A percentile compares a stretch with the other conserved stretches of the same genome.
Evolutionary conservation across 2,797 vertebrate species (phyloP).

Genomic region (Ambastaia sidthimunki): DNA sequence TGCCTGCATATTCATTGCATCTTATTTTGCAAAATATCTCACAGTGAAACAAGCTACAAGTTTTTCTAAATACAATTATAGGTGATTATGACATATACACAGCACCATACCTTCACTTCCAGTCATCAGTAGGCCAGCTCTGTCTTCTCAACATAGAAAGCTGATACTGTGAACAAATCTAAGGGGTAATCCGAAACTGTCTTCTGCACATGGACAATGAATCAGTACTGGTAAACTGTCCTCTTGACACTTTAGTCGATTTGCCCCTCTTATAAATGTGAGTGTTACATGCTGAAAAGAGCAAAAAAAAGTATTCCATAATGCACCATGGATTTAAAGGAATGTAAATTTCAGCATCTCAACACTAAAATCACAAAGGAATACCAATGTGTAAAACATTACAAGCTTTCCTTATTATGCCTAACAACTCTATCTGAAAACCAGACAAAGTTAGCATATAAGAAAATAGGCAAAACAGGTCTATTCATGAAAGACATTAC

Average conservation of each 20-base stretch:
- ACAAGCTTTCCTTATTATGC: not conserved
- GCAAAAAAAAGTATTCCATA: constrained; percentile 32
- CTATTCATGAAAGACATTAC: not conserved
- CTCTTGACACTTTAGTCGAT: constrained; percentile 66
- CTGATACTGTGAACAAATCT: constrained; percentile 63
- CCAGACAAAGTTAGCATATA: not conserved
- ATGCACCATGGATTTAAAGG: not conserved
- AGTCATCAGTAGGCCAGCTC: constrained; percentile 69
- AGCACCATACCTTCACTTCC: constrained; percentile 70
- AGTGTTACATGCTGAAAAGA: constrained; percentile 74
- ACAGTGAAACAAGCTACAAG: not conserved
- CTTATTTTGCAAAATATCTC: not conserved
- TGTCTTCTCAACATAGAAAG: constrained; percentile 60
- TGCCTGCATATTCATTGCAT: not conserved
- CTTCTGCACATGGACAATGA: constrained; percentile 52
- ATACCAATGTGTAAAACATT: too few species aligned
- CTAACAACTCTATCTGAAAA: not conserved
- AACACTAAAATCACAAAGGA: too few species aligned
- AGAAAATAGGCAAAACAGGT: not conserved
- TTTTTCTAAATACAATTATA: not conserved
- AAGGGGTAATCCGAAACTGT: constrained; percentile 60
- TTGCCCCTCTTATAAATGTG: constrained; percentile 67
- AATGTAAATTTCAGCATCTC: too few species aligned
- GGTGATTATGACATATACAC: constrained; percentile 5
- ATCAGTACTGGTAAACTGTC: constrained; percentile 56